phyloP scores from a whole-genome alignment of 2,797 vertebrate species.

The Momotus momota region DNA sequence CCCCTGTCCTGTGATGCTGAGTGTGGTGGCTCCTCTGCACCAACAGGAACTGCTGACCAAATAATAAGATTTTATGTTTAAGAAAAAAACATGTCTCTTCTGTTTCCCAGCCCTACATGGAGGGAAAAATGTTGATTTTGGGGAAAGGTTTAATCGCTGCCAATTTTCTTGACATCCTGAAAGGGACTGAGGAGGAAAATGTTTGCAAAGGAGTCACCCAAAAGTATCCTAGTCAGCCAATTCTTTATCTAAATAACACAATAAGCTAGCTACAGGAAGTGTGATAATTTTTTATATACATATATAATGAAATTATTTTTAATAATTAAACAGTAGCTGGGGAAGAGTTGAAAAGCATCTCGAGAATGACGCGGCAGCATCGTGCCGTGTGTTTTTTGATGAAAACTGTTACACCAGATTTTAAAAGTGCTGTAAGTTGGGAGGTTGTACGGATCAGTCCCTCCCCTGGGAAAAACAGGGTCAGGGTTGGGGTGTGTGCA shows the following conservation, averaged over 20 bases:
- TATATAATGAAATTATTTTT: not conserved
- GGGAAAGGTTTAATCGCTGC: not conserved
- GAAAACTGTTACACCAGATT: not conserved
- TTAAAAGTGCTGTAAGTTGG: not conserved
- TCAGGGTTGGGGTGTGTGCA: not conserved
- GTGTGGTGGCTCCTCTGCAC: not conserved
- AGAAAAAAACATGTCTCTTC: not conserved
- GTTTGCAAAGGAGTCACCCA: not conserved
- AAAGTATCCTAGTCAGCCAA: not conserved
- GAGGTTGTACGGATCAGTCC: not conserved
- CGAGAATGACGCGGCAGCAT: rapidly evolving
- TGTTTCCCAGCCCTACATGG: not conserved
- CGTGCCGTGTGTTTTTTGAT: rapidly evolving
- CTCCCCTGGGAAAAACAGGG: not conserved
- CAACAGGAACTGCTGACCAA: not conserved
- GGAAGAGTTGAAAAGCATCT: not conserved
- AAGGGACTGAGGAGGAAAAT: not conserved
- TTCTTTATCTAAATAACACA: not conserved
- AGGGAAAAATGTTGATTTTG: not conserved
- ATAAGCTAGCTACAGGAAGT: not conserved
- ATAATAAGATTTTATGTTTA: not conserved
- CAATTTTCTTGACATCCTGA: not conserved
- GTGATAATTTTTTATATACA: not conserved
- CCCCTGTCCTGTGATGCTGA: not conserved
- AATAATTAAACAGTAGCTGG: not conserved